These are phyloP conservation scores for Yponomeuta malinellus DNA, from an alignment of 2,888 invertebrate genomes.

Conservation along the genomic window DNA sequence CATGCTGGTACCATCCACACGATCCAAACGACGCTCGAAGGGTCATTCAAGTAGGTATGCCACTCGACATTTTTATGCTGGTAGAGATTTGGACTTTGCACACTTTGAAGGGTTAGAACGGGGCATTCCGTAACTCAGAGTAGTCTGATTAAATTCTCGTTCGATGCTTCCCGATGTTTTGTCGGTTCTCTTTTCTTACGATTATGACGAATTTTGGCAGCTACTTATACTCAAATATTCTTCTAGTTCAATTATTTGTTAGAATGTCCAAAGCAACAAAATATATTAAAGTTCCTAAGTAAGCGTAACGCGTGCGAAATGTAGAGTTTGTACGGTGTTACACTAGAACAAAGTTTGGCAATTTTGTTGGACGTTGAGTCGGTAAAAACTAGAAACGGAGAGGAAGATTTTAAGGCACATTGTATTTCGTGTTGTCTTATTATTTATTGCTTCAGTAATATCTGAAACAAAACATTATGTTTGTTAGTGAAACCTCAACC, in stretches of 20 bases:
- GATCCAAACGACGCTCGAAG: slow-evolving; percentile 25
- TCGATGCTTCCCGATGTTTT: too few species aligned
- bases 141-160: too few species aligned
- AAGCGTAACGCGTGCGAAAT: not conserved
- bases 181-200: too few species aligned
- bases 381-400: slow-evolving; percentile 18
- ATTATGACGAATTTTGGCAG: too few species aligned
- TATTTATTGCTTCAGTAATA: slow-evolving; percentile 18
- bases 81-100: too few species aligned
- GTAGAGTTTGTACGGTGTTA: slow-evolving; percentile 7
- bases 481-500: too few species aligned
- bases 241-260: not conserved
- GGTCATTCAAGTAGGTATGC: not conserved
- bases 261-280: not conserved
- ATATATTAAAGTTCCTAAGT: not conserved
- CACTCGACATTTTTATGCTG: not conserved
- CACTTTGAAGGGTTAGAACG: too few species aligned
- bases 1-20: slow-evolving; percentile 67
- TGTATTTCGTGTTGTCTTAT: slow-evolving; percentile 28
- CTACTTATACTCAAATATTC: too few species aligned
- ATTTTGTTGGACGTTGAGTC: not conserved
- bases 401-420: slow-evolving; percentile 58
- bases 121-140: too few species aligned
- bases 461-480: slow-evolving; percentile 43
- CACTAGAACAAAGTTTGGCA: not conserved